Base-by-base conservation (phyloP, 2,888 invertebrate species). In the Oxytorus armatus region DNA sequence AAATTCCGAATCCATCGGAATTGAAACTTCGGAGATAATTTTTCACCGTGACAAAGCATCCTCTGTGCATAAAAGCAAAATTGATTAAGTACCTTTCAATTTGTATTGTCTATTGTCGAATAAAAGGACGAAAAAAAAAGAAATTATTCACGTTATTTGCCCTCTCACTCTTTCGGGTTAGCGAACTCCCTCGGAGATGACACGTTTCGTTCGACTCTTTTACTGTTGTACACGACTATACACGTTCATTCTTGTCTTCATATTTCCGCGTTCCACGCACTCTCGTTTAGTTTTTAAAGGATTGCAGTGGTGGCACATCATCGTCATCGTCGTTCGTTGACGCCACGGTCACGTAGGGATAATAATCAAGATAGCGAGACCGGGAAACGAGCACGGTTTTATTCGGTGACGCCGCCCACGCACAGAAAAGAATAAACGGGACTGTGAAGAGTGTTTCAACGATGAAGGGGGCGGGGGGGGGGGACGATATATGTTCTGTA, bases 321-420 rank as follows among this genome's bases (percentile, higher is more conserved):
- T 29, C 33, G 11, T 57, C 18, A 25, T 25, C 51, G 25, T 47
- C 57, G 29, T 57, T 42, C 73, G 65, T 73, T 59, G 25, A 33
- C 59, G 70, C 68, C 49, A 72, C 39, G 55, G 72, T 76, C 80
- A 68, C 76, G 80, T 66, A 59, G 53, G 44, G 68, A 44, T 76
- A 76, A 73, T 80, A 77, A 72, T 80, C 73, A 73, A 80, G 76
- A 80, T 80, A 77, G 68, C 76, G 61, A 77, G 72, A 61, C 61
- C 55, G 36, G 14, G 21, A 53, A 21, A 53, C 53, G 14, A 68
- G 49, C 61, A 72, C 66, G 55, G 49, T 76, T 65, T 77, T 68
- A 68, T 80, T 76, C 68, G 76, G 68, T 47, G 47, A 69, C 76
- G 80, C 36, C 36, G n/a, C 76, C 79, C 76, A 80, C 80, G 76